Evolutionary conservation across 2,113 vertebrate species (phyloP), one percentile per base, ranked within the genome.

Genomic region (Pterocles burchelli): DNA sequence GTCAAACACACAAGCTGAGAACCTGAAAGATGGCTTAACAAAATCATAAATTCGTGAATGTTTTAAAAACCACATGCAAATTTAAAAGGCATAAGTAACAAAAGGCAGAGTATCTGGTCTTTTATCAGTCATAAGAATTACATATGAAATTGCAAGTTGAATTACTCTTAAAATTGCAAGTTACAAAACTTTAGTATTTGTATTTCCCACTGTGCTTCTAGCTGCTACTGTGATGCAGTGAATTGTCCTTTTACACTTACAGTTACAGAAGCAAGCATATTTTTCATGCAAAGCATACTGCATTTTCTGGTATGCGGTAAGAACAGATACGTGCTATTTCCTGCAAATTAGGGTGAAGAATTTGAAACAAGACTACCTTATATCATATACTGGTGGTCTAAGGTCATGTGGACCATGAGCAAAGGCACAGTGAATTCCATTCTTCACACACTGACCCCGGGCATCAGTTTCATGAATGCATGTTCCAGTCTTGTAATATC

Each of bases 401-500:
- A 99, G 98, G 97, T 99, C 99, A 96, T 99, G 98, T 21, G 98
- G 99, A 55, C 99, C 99, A 25, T 99, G 99, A 58, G 99, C 99
- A 36, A 99, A 99, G 94, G 99, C 99, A 95, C 99, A 99, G 98
- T 99, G 99, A 65, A 98, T 98, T 85, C 99, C 99, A 68, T 99
- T 99, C 98, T 98, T 99, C 92, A 98, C 98, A 88, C 99, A 99
- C 97, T 99, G 99, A 85, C 99, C 99, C 36, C 99, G 98, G 48
- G 98, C 98, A 29, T 99, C 99, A 1, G 99, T 99, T 97, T 99
- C 99, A 33, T 99, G 99, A 96, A 99, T 99, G 95, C 99, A 99
- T 24, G 98, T 99, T 95, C 99, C 99, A 7, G 99, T 99, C 98
- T 99, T 99, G 97, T 99, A 99, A 95, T 99, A 99, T 93, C 99